Conservation (phyloP, 1,140 invertebrate species). For the Teleopsis dalmanni region DNA sequence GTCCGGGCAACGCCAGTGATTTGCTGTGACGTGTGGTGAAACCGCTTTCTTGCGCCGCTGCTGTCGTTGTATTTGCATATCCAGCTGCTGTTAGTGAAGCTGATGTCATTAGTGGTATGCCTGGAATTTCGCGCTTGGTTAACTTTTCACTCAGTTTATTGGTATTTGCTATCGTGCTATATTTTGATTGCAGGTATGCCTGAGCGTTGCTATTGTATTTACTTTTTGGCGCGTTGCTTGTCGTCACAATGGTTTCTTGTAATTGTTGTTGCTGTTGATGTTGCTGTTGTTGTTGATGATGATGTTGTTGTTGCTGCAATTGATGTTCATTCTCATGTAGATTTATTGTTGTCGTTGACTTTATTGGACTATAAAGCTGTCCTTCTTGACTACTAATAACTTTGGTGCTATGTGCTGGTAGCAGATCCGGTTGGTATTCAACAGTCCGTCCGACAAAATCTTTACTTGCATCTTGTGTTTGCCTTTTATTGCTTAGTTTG, state of each 20-base stretch:
- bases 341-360: conserved; percentile 15
- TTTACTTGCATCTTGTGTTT: background rate
- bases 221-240: conserved; percentile 8
- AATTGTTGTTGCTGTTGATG: background rate
- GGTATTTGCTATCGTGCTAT: conserved; percentile 13
- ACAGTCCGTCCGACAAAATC: conserved; percentile 11
- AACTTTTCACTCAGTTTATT: conserved; percentile 6
- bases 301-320: conserved; percentile 10
- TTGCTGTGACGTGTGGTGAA: conserved; percentile 14
- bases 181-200: conserved; percentile 24
- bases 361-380: conserved; percentile 11
- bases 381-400: conserved; percentile 9
- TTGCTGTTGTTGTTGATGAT: conserved; percentile 1
- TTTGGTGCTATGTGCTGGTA: conserved; percentile 16
- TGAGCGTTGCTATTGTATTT: conserved; percentile 28
- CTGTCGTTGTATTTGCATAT: background rate
- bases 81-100: conserved; percentile 4
- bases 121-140: conserved; percentile 1
- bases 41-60: conserved; percentile 8
- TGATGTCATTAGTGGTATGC: conserved; percentile 6
- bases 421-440: conserved; percentile 22
- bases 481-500: conserved; percentile 5
- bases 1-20: conserved; percentile 13
- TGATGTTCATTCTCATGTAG: conserved; percentile 11
- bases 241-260: background rate